phyloP scores from a whole-genome alignment of 1,140 invertebrate genomes.

The Aleiodes sp. region DNA sequence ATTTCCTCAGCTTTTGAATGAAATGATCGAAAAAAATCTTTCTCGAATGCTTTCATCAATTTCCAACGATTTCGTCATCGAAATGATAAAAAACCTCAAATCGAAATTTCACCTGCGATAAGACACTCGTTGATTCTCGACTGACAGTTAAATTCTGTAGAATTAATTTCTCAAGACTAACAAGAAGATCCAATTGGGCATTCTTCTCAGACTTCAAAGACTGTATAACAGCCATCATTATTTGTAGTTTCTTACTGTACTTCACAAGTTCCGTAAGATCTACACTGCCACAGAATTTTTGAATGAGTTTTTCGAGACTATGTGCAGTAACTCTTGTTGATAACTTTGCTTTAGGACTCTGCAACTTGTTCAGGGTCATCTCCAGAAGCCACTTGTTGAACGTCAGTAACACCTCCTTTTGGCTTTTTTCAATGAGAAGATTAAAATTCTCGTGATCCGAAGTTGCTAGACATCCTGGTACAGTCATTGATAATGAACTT shows the following conservation, averaged over 20 bases:
- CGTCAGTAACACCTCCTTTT: slow-evolving; percentile 69
- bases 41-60: no score
- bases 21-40: no score
- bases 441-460: slow-evolving; percentile 56
- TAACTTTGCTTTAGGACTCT: slow-evolving; percentile 58
- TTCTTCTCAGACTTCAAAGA: slow-evolving; percentile 69
- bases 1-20: no score
- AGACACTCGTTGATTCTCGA: slow-evolving; percentile 70
- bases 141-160: slow-evolving; percentile 70
- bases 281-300: slow-evolving; percentile 51
- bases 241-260: slow-evolving; percentile 67
- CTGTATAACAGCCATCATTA: slow-evolving; percentile 70
- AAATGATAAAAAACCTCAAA: no score
- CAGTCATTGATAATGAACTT: slow-evolving; percentile 47
- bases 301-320: slow-evolving; percentile 67
- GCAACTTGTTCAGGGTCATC: slow-evolving; percentile 47
- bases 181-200: slow-evolving; percentile 66
- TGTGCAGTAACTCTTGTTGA: slow-evolving; percentile 67
- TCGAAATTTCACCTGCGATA: slow-evolving; percentile 66
- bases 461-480: slow-evolving; percentile 59
- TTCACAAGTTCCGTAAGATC: slow-evolving; percentile 43
- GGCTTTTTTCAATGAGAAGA: slow-evolving; percentile 69
- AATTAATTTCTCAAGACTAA: slow-evolving; percentile 69
- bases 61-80: neutral
- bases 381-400: slow-evolving; percentile 69